A percentile compares a stretch with the other conserved stretches of the same genome.
Evolutionary conservation across 2,113 vertebrate genomes (phyloP).

Genomic region (Donacobius atricapilla): DNA sequence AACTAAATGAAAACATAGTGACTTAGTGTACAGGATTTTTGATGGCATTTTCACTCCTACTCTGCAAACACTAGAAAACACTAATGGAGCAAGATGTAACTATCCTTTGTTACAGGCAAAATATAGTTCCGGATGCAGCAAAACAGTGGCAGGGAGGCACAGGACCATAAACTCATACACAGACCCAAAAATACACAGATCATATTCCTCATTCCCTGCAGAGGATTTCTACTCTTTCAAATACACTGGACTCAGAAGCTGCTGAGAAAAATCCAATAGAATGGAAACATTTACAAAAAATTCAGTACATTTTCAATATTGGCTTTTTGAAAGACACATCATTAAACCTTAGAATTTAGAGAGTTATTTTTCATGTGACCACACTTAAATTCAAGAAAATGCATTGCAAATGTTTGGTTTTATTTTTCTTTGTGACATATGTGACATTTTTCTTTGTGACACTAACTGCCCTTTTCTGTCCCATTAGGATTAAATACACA

Average conservation of each 20-base stretch:
- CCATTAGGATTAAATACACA: background rate
- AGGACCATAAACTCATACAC: background rate
- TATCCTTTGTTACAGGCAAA: background rate
- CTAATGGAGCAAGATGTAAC: background rate
- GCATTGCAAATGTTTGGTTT: background rate
- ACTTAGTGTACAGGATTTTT: background rate
- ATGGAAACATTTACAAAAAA: background rate
- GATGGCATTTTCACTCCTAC: rapidly evolving
- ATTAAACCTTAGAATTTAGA: background rate
- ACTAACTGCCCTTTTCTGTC: background rate
- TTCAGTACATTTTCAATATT: background rate
- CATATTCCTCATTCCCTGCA: background rate
- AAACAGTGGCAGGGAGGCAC: background rate
- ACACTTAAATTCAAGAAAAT: background rate
- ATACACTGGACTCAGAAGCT: background rate
- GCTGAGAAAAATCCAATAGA: background rate
- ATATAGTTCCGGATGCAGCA: background rate
- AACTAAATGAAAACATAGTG: background rate
- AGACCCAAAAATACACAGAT: background rate
- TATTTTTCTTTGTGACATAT: background rate
- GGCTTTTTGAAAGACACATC: background rate
- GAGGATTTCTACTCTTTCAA: background rate
- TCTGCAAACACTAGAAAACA: background rate
- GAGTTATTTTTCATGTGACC: background rate
- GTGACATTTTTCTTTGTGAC: background rate